Evolutionary conservation across 35 echinoderm and acorn worm genomes (phyloP), one percentile per base, ranked within the genome.

Genomic region (Apostichopus parvimensis): DNA sequence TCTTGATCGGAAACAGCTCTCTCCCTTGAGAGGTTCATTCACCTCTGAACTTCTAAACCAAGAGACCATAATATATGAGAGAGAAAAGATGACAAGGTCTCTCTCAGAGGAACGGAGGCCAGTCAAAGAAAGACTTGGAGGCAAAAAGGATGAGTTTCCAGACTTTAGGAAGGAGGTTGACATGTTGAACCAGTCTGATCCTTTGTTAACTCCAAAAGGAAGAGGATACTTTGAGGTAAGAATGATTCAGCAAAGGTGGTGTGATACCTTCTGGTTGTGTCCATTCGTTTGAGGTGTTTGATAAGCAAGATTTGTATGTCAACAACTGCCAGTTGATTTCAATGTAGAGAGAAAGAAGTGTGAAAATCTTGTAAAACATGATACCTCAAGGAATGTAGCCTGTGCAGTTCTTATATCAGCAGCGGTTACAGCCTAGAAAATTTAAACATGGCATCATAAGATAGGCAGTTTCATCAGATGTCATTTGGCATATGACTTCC

Each of bases 121-220:
- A 9, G 89, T 91, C 14, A 91, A 91, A 61, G 89, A 91, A 73
- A 77, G 89, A 24, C 68, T 91, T 14, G 89, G 89, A 9, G 89
- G 76, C 6, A 91, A 91, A 53, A 91, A 91, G 61, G 79, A 64
- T 34, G 88, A 86, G 56, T 73, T 94, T 9, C 87, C 87, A 57
- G 80, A 94, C 53, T 94, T 94, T 87, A 90, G 87, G 52, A 90
- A 94, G 12, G 92, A 93, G 56, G 52, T 93, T 10, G 83, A 93
- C 11, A 17, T 55, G 87, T 82, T 90, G 9, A 62, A 84, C 26
- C 66, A 83, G 77, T 17, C 25, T 20, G 76, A 94, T 90, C 92
- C 92, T 57, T 22, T 88, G 10, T 54, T 22, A 25, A 78, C 86
- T 57, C 87, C 93, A 9, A 94, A 85, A 77, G 71, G 88, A 34